These are phyloP conservation scores for Cossypha caffra DNA, from an alignment of 2,797 vertebrate genomes.

Conservation along the genomic window DNA sequence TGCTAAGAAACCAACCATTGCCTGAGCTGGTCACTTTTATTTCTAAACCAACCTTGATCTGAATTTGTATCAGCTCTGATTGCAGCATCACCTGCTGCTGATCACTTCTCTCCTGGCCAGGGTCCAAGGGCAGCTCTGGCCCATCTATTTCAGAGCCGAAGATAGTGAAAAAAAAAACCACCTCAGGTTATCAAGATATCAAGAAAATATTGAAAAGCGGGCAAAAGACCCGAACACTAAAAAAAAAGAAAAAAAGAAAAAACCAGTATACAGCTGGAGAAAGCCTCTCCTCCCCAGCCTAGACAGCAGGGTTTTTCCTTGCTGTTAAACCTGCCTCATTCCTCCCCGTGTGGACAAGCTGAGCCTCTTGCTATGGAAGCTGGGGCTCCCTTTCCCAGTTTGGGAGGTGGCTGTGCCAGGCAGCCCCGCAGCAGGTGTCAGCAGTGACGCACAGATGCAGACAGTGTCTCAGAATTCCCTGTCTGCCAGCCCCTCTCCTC, in stretches of 20 bases:
- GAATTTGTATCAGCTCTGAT: neutral
- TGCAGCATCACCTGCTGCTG: neutral
- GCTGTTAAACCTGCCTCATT: neutral
- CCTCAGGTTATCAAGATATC: neutral
- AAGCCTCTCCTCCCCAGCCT: neutral
- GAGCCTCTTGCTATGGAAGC: neutral
- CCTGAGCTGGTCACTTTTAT: neutral
- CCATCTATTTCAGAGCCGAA: neutral
- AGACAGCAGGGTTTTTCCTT: neutral
- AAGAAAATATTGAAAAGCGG: neutral
- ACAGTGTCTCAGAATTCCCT: neutral
- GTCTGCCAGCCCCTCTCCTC: neutral
- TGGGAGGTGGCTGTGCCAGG: neutral
- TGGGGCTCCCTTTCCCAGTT: neutral
- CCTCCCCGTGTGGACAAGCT: neutral
- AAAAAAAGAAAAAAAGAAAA: rapidly evolving
- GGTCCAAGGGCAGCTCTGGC: neutral
- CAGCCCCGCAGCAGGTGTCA: conserved; percentile 20
- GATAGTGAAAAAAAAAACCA: neutral
- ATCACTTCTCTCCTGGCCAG: neutral
- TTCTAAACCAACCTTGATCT: neutral
- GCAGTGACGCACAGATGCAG: neutral
- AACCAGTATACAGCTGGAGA: neutral
- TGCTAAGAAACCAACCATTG: neutral
- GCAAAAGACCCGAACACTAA: neutral